Percentiles rank a stretch among this genome's conserved stretches.
Evolutionary conservation across 2,888 invertebrate genomes (phyloP).

Genomic region (Conchocele bisecta): DNA sequence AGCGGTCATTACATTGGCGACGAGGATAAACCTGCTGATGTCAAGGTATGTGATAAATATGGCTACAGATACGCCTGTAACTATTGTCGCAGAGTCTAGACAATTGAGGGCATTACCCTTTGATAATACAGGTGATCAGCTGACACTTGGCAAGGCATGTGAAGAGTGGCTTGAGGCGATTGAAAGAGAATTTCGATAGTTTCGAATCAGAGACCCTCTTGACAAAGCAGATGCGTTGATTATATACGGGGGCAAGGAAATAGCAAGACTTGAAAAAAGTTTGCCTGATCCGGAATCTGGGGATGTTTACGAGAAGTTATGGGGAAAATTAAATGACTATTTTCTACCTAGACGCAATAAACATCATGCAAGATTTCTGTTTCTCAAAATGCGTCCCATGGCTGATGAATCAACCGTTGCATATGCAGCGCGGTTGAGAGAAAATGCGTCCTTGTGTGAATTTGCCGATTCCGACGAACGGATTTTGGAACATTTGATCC

Average conservation of each 20-base stretch:
- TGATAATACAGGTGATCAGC: not conserved
- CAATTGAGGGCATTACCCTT: conserved; percentile 22
- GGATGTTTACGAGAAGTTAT: conserved; percentile 22
- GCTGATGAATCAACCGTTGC: not conserved
- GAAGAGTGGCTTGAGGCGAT: conserved; percentile 36
- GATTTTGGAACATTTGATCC: not conserved
- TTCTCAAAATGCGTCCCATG: not conserved
- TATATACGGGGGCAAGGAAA: conserved; percentile 29
- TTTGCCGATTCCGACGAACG: not conserved
- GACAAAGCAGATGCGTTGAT: conserved; percentile 30
- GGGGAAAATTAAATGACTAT: conserved; percentile 28
- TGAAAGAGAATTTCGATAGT: conserved; percentile 35
- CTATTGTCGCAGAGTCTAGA: conserved; percentile 6
- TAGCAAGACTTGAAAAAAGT: conserved; percentile 13
- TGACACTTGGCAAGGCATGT: conserved; percentile 14
- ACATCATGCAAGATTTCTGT: not conserved
- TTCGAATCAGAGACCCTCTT: conserved; percentile 7
- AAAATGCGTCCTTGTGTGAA: not conserved
- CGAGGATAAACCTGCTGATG: no score
- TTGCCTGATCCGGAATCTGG: conserved; percentile 7
- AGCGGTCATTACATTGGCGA: no score
- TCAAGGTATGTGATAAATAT: no score
- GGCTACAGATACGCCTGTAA: no score
- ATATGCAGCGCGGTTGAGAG: not conserved
- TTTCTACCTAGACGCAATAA: conserved; percentile 16